A percentile compares a stretch with the other conserved stretches of the same genome.
Conservation (phyloP, 2,888 invertebrate genomes). For the Phorcus lineatus region DNA sequence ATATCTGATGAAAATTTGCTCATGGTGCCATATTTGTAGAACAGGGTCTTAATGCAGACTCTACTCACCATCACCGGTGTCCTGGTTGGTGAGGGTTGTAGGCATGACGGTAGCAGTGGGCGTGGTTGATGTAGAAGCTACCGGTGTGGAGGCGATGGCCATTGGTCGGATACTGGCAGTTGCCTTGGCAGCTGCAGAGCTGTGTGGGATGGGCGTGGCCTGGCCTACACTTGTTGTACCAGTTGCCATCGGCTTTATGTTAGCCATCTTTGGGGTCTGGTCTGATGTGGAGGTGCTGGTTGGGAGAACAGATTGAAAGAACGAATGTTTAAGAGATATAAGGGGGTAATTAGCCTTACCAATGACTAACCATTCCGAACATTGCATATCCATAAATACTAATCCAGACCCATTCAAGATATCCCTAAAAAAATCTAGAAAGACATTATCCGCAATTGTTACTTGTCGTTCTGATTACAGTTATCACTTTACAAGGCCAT, state of each 20-base stretch:
- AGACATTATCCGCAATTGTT: no score
- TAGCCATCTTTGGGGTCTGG: constrained; percentile 84
- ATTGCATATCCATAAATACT: no score
- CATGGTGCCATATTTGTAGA: no score
- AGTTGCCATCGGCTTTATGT: constrained; percentile 95
- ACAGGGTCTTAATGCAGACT: not conserved
- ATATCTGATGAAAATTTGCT: no score
- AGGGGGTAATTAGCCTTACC: no score
- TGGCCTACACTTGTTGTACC: constrained; percentile 70
- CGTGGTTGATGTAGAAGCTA: constrained; percentile 55
- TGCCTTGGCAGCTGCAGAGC: constrained; percentile 80
- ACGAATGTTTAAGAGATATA: no score
- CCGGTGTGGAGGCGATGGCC: constrained; percentile 79
- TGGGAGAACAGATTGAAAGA: no score
- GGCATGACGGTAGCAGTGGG: constrained; percentile 75
- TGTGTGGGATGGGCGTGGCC: constrained; percentile 63
- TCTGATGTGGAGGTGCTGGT: constrained; percentile 75
- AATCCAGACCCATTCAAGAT: no score
- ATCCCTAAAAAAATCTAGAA: no score
- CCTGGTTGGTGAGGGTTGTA: constrained; percentile 66
- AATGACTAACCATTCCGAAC: no score
- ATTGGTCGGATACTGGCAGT: constrained; percentile 95
- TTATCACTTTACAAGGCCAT: no score
- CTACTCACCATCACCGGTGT: constrained; percentile 27
- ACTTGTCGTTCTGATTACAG: no score